Conservation (phyloP, 37 sponge, comb jelly and placozoan genomes). For the Agelas oroides region DNA sequence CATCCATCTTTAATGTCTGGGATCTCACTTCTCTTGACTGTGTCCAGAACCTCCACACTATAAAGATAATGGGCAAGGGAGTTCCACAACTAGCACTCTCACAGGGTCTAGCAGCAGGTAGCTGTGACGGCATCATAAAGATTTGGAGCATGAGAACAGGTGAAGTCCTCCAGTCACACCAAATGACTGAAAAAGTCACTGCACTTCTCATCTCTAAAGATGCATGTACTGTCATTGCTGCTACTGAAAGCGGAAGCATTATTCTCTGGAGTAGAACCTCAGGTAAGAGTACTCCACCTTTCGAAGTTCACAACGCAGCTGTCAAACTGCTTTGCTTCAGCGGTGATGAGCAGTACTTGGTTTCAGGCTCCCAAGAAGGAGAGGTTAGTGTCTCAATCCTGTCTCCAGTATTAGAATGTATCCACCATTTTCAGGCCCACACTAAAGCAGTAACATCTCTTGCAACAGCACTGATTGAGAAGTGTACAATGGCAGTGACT, state of each 20-base stretch:
- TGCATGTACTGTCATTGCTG: background rate
- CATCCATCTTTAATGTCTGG: conserved; percentile 61
- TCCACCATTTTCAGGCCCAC: background rate
- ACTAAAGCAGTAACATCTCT: background rate
- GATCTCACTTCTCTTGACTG: conserved; percentile 32
- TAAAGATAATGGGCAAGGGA: conserved; percentile 11
- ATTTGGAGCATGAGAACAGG: conserved; percentile 44
- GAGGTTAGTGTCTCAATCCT: no score
- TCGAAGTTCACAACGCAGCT: background rate
- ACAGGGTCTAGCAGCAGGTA: background rate
- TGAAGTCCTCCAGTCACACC: background rate
- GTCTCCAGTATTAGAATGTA: no score
- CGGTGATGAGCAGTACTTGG: no score
- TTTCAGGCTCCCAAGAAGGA: no score
- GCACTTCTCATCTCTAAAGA: background rate
- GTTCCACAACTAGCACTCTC: background rate
- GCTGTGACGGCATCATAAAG: background rate
- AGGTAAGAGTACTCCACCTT: no score
- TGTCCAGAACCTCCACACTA: conserved; percentile 33
- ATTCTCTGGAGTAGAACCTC: background rate
- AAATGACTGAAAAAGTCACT: background rate
- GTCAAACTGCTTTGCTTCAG: no score
- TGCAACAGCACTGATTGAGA: no score
- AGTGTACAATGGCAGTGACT: background rate
- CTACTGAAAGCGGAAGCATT: conserved; percentile 8